Evolutionary conservation across 1,140 invertebrate genomes (phyloP), one percentile per base, ranked within the genome.

Genomic region (Orius laevigatus): DNA sequence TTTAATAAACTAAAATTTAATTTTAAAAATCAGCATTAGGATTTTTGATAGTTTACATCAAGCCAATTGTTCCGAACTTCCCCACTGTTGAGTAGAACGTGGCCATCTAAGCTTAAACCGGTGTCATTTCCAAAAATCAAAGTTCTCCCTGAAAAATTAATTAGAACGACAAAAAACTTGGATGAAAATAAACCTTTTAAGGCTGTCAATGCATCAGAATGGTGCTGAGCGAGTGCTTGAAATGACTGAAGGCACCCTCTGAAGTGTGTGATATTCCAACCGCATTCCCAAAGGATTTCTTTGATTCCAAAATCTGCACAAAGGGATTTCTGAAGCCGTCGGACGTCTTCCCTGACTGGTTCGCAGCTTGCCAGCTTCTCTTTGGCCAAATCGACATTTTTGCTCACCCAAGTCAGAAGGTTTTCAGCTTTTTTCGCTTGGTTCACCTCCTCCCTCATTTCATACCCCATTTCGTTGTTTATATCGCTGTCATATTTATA

Each of bases 61-160:
- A 90, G 67, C 88, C 88, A 92, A 66, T 88, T 87, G 58, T 86
- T 77, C 47, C 86, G 68, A 18, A 92, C 87, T 75, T 92, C 88
- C 10, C 84, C 86, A 53, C 81, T 89, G 62, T 84, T 88, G 0
- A 94, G 71, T 69, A 83, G 82, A 14, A 94, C 76, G 59, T 85
- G 78, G 2, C 88, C 88, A 59, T 91, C 82, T 34, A 91, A 68
- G 61, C 79, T 85, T 4, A 93, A 79, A 11, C 89, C 88, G 16
- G 87, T 90, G 56, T 88, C 83, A 59, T 78, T 79, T 1, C 84
- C 85, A 70, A 93, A 81, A 1, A 89, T 79, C 32, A 93, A 64
- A 18, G 73, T 80, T 52, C 81, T 69, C 59, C 72, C 75, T 74
- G 56, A 48, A 72, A 57, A n/a, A n/a, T n/a, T n/a, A n/a, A n/a